Conservation (phyloP, 2,113 vertebrate genomes). For the Ptilonorhynchus violaceus region DNA sequence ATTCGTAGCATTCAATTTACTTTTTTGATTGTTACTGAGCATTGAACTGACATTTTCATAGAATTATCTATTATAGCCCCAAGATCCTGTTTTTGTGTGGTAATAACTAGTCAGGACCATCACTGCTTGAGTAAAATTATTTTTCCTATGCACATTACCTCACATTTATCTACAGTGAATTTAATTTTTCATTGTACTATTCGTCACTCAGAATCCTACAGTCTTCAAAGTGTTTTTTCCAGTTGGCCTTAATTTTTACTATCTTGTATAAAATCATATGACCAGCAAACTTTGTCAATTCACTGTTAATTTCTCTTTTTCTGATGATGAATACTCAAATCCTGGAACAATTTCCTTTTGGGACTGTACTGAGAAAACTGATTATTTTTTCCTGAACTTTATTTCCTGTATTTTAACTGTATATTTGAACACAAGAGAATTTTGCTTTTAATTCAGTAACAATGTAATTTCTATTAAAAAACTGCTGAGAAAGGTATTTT, state of each 20-base stretch:
- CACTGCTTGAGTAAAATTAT: neutral
- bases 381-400: neutral
- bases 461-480: neutral
- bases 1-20: neutral
- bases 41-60: neutral
- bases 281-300: neutral
- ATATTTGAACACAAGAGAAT: neutral
- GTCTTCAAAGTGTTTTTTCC: neutral
- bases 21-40: conserved; percentile 1
- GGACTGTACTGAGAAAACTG: neutral
- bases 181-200: neutral
- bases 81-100: neutral
- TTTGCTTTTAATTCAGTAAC: neutral
- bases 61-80: neutral
- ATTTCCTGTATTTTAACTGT: neutral
- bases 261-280: neutral
- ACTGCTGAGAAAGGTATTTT: neutral
- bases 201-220: neutral
- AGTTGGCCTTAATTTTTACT: neutral
- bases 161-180: neutral
- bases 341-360: neutral
- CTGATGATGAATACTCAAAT: neutral
- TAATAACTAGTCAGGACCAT: neutral
- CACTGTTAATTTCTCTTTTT: neutral
- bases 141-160: neutral